Evolutionary conservation across 2,797 vertebrate genomes (phyloP).

Genomic region (Ciconia nigra): DNA sequence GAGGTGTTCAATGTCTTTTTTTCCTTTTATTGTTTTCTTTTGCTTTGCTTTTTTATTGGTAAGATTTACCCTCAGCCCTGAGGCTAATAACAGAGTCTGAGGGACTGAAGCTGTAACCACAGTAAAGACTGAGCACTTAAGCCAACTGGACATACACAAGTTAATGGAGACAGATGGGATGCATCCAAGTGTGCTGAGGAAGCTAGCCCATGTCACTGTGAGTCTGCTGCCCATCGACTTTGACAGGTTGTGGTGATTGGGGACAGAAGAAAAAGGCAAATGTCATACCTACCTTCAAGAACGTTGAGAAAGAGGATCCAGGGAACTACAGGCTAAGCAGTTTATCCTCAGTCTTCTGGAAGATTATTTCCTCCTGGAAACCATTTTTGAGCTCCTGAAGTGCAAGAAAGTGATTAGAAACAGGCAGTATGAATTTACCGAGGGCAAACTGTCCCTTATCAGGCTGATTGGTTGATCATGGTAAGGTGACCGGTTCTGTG

Average conservation of each 20-base stretch:
- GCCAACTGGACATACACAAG: neutral
- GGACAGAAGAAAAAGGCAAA: neutral
- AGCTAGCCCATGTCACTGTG: neutral
- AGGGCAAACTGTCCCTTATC: neutral
- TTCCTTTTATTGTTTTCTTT: neutral
- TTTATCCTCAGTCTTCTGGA: neutral
- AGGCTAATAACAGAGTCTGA: neutral
- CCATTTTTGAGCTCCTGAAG: neutral
- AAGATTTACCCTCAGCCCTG: neutral
- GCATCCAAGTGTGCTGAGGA: neutral
- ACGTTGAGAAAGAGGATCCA: neutral
- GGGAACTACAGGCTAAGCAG: neutral
- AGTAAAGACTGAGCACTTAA: neutral
- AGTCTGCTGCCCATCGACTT: neutral
- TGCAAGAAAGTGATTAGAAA: neutral
- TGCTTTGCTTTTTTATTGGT: neutral
- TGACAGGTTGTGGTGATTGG: fast-evolving
- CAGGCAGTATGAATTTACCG: neutral
- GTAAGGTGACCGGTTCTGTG: neutral
- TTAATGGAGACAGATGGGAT: neutral
- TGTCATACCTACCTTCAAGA: neutral
- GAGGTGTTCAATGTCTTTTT: neutral
- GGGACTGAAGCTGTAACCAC: neutral
- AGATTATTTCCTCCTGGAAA: neutral
- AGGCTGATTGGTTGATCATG: neutral